Conservation (phyloP, 2,797 vertebrate genomes). For the Sebastes vulpes region DNA sequence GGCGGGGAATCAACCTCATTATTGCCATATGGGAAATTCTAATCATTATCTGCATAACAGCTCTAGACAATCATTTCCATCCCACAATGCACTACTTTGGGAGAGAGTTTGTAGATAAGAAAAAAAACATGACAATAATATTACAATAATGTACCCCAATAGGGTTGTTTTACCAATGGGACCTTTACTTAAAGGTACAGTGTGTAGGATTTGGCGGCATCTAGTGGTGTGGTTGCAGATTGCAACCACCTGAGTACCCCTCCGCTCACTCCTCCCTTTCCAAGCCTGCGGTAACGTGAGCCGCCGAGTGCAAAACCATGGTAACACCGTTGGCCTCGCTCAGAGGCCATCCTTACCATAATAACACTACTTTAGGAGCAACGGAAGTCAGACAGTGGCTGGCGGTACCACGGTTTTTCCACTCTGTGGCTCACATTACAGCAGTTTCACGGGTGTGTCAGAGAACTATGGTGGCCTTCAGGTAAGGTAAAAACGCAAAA, state of each 20-base stretch:
- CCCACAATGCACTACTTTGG: conserved; percentile 16
- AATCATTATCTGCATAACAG: conserved; percentile 62
- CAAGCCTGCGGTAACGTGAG: neutral
- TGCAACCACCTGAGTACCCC: neutral
- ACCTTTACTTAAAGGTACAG: neutral
- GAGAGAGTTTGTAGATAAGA: conserved; percentile 15
- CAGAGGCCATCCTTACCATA: neutral
- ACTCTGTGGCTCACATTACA: neutral
- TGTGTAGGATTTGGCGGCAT: neutral
- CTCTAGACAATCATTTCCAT: conserved; percentile 51
- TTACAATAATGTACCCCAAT: neutral
- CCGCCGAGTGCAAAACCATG: neutral
- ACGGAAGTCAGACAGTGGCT: neutral
- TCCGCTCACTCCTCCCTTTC: neutral
- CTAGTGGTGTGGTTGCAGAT: neutral
- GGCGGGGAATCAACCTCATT: conserved; percentile 75
- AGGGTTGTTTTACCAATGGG: neutral
- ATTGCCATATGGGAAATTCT: conserved; percentile 65
- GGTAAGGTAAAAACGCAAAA: too few species aligned
- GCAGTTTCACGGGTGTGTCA: neutral
- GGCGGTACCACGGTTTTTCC: neutral
- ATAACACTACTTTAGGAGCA: neutral
- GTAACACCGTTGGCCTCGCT: neutral
- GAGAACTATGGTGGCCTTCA: too few species aligned
- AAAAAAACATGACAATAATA: neutral